Percentiles rank a stretch among this genome's conserved stretches.
These are phyloP conservation scores for Alca torda DNA, from an alignment of 2,797 vertebrate genomes.

Conservation along the genomic window DNA sequence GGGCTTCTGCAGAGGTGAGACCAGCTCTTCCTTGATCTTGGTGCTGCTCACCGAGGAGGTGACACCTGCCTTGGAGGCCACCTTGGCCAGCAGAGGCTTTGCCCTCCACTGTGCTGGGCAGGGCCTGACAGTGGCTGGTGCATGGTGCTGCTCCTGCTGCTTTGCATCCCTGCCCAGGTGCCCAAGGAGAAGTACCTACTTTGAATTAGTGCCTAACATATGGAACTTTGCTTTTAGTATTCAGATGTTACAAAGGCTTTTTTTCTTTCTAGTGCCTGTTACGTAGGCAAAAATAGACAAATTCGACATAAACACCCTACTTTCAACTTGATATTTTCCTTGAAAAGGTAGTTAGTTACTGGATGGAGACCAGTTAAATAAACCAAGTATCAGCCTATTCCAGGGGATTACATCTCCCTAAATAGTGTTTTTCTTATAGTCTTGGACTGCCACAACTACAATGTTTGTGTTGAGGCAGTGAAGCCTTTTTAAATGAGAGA, in stretches of 20 bases:
- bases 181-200: background rate
- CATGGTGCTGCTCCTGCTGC: background rate
- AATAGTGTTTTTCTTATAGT: background rate
- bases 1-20: background rate
- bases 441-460: background rate
- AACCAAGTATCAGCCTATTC: background rate
- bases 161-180: background rate
- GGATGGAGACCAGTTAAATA: background rate
- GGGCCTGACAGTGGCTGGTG: background rate
- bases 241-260: background rate
- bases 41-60: background rate
- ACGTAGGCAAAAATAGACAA: background rate
- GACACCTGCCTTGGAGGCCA: background rate
- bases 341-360: background rate
- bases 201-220: background rate
- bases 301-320: background rate
- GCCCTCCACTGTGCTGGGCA: fast-evolving
- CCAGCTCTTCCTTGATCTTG: background rate
- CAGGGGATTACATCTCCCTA: background rate
- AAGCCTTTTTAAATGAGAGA: background rate
- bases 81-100: background rate
- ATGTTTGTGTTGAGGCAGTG: background rate
- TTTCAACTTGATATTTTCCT: background rate
- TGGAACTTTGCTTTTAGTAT: background rate
- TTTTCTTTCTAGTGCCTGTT: background rate